A percentile compares a stretch with the other conserved stretches of the same genome.
These are phyloP conservation scores for Falco novaeseelandiae DNA, from an alignment of 2,797 vertebrate species.

Conservation along the genomic window DNA sequence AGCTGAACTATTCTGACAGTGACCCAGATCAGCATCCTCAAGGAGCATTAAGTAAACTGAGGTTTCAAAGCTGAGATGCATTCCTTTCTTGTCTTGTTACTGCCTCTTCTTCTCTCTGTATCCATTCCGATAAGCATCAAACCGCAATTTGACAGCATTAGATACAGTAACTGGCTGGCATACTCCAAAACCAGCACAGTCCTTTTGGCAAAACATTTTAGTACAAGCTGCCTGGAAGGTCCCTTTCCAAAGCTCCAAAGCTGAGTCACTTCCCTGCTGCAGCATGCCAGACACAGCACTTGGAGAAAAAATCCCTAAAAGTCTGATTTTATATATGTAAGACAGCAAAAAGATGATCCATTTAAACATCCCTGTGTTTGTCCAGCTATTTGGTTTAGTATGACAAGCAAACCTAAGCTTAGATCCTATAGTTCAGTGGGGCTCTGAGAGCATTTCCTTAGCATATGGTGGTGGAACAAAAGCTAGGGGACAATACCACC, in stretches of 20 bases:
- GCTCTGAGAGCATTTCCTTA: background rate
- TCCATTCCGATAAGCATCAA: background rate
- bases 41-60: background rate
- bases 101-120: background rate
- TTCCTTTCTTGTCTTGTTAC: background rate
- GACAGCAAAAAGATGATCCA: background rate
- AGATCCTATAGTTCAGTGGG: background rate
- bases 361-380: background rate
- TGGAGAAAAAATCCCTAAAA: background rate
- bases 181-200: conserved; percentile 8
- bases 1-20: background rate
- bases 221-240: conserved; percentile 40
- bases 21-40: background rate
- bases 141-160: conserved; percentile 1
- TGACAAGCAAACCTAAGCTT: conserved; percentile 16
- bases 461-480: conserved; percentile 50
- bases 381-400: conserved; percentile 33
- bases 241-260: background rate
- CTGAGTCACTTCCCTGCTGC: conserved; percentile 38
- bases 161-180: background rate
- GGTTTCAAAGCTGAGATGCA: background rate
- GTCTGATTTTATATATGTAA: background rate
- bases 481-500: conserved; percentile 29
- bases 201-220: conserved; percentile 30
- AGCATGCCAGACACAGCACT: background rate